Conservation (phyloP, 2,113 vertebrate genomes). For the Lycocorax pyrrhopterus region DNA sequence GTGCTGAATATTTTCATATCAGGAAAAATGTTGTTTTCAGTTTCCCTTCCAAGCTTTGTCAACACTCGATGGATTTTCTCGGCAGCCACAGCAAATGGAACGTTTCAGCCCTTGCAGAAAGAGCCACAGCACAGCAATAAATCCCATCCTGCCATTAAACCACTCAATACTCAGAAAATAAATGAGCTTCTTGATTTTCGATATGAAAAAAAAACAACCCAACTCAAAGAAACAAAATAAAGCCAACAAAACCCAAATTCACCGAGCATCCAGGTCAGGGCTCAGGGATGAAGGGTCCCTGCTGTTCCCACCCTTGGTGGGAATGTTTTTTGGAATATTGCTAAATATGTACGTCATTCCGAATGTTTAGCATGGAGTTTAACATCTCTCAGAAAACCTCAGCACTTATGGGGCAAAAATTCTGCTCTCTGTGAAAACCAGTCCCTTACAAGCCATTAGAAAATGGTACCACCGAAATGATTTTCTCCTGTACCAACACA, state of each 20-base stretch:
- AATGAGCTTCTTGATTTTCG: not conserved
- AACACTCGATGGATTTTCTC: not conserved
- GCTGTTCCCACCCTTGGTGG: not conserved
- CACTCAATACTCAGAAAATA: not conserved
- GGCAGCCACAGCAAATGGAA: not conserved
- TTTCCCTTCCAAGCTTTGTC: not conserved
- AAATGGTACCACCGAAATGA: not conserved
- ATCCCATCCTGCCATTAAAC: not conserved
- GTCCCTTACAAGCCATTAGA: rapidly evolving
- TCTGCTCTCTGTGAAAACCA: not conserved
- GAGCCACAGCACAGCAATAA: not conserved
- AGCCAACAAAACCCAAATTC: not conserved
- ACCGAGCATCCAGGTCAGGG: not conserved
- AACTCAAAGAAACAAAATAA: not conserved
- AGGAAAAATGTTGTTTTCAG: not conserved
- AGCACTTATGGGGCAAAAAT: rapidly evolving
- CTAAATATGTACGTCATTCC: not conserved
- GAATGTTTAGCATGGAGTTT: rapidly evolving
- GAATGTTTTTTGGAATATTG: not conserved
- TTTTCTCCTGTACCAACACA: rapidly evolving
- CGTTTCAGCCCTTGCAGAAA: not conserved
- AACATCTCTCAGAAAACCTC: not conserved
- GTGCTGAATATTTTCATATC: not conserved
- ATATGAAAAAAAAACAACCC: rapidly evolving
- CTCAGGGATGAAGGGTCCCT: not conserved